These are phyloP conservation scores for Hydroisotoma schaefferi DNA, from an alignment of 2,888 invertebrate species.

Conservation along the genomic window DNA sequence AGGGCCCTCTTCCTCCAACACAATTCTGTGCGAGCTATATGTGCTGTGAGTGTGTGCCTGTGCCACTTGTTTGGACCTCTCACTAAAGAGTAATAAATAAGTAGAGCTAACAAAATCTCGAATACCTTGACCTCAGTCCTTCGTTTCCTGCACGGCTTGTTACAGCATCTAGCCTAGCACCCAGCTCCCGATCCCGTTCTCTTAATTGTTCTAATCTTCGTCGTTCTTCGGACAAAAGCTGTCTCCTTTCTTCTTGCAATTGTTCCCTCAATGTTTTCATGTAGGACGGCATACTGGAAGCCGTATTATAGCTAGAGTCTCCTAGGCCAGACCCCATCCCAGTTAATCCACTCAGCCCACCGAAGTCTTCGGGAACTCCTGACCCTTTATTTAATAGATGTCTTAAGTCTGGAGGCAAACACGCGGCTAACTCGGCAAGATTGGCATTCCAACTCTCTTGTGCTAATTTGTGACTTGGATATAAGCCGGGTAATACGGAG, in stretches of 20 bases:
- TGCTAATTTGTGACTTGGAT: constrained; percentile 49
- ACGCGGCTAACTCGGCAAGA: constrained; percentile 52
- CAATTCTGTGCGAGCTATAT: constrained; percentile 47
- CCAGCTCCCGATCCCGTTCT: constrained; percentile 51
- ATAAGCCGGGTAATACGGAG: constrained; percentile 49
- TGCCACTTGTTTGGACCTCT: constrained; percentile 45
- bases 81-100: constrained; percentile 9
- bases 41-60: constrained; percentile 50
- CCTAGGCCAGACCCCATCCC: constrained; percentile 41
- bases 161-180: constrained; percentile 48
- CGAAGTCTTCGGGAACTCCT: constrained; percentile 32
- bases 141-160: constrained; percentile 47
- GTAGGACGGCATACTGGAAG: constrained; percentile 49
- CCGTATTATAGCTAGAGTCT: constrained; percentile 36
- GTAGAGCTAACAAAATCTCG: constrained; percentile 30
- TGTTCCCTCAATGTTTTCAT: constrained; percentile 50
- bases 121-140: constrained; percentile 48
- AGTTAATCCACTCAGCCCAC: constrained; percentile 39
- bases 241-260: constrained; percentile 49
- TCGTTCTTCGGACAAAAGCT: constrained; percentile 50
- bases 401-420: constrained; percentile 54
- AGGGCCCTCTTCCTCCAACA: constrained; percentile 45
- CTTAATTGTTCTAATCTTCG: constrained; percentile 50
- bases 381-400: constrained; percentile 51
- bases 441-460: constrained; percentile 48